Evolutionary conservation across 2,113 vertebrate species (phyloP), one percentile per base, ranked within the genome.

Genomic region (Gorsachius goisagi): DNA sequence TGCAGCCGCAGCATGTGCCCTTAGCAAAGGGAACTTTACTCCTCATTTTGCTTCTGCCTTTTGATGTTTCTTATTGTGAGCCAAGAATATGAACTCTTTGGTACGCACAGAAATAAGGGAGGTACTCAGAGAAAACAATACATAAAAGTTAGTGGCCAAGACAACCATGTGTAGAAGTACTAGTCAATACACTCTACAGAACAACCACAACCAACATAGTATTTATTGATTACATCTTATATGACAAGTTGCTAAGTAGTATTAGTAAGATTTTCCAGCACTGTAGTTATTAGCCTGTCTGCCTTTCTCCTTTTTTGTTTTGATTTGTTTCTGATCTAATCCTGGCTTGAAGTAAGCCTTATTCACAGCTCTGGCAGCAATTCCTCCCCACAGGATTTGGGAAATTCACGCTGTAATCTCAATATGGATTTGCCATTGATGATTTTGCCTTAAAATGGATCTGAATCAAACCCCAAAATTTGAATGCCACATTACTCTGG

Each of bases 41-140:
- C 28, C 63, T 96, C 27, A 28, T 88, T 91, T 85, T 78, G 17
- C 41, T 84, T 85, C 68, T 92, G 49, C 68, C 64, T 92, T 89
- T 93, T 96, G 84, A 71, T 95, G 44, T 73, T 89, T 93, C 79
- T 73, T 76, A 50, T 12, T 85, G 50, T 64, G 45, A 89, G 85
- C 37, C 82, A 87, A 89, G 71, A 89, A 85, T 68, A 92, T 62
- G 68, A 89, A 64, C 52, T 75, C 49, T 85, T 82, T 50, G 41
- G 69, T 80, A 52, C 17, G 59, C 52, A 55, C 23, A 90, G 62
- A 93, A 91, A 58, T 35, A 44, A 13, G 9, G 26, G 27, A 94
- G 28, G 8, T 72, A 64, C 23, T 72, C 55, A 3, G 9, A 81
- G 44, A 55, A 95, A 92, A 60, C 10, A 13, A 32, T 55, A 56